phyloP scores from a whole-genome alignment of 2,113 vertebrate species.

The Procapra przewalskii region DNA sequence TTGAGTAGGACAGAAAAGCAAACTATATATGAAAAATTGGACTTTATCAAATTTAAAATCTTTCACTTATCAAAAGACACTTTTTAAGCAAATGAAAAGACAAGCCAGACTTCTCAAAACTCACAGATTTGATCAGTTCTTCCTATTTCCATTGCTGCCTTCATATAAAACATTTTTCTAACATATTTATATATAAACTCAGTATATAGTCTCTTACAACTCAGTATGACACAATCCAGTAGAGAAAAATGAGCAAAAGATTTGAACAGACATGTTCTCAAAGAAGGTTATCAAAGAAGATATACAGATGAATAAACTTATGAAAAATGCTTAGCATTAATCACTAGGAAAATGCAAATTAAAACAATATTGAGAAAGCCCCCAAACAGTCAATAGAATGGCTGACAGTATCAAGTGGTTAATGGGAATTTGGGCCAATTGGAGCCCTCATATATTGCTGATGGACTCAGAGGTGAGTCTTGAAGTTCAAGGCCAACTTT shows the following conservation, averaged over 20 bases:
- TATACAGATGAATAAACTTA: background rate
- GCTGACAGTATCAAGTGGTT: background rate
- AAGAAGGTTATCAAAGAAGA: constrained; percentile 6
- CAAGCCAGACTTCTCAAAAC: background rate
- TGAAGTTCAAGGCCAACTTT: background rate
- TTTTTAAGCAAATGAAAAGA: constrained; percentile 29
- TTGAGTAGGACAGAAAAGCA: background rate
- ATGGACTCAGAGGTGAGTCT: background rate
- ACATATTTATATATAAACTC: background rate
- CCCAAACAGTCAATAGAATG: background rate
- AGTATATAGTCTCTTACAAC: background rate
- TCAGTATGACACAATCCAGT: background rate
- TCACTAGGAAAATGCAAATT: constrained; percentile 12
- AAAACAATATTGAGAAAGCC: background rate
- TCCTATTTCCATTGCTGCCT: background rate
- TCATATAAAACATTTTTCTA: background rate
- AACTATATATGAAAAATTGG: background rate
- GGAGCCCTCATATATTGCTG: background rate
- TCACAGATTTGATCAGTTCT: background rate
- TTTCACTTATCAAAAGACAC: constrained; percentile 14
- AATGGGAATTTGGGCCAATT: background rate
- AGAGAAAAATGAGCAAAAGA: constrained; percentile 12
- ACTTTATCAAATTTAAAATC: constrained; percentile 22
- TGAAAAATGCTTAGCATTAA: background rate
- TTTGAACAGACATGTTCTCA: constrained; percentile 16